Evolutionary conservation across 2,113 vertebrate species (phyloP).

Genomic region (Vicugna pacos): DNA sequence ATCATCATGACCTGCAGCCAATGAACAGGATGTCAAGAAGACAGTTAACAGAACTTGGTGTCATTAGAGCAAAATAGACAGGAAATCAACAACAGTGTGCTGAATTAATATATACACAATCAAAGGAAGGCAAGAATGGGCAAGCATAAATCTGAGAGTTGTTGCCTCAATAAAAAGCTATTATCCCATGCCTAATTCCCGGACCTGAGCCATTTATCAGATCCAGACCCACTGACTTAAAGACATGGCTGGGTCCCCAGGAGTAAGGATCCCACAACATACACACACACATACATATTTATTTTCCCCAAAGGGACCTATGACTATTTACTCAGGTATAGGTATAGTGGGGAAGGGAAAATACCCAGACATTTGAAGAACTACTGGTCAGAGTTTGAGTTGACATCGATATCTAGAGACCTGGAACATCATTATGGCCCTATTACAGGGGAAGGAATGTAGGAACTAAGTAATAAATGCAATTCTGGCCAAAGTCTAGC

Average conservation of each 20-base stretch:
- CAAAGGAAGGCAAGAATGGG: slow-evolving; percentile 36
- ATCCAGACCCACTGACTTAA: neutral
- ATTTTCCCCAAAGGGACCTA: neutral
- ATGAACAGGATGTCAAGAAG: neutral
- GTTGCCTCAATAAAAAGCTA: neutral
- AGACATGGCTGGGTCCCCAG: neutral
- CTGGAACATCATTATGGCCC: neutral
- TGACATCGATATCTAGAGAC: neutral
- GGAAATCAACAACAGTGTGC: neutral
- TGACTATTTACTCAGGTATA: neutral
- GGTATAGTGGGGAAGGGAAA: neutral
- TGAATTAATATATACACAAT: neutral
- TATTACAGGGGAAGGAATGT: neutral
- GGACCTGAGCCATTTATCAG: neutral
- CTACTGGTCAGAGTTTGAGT: neutral
- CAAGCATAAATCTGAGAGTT: neutral
- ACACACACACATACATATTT: neutral
- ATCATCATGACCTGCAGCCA: neutral
- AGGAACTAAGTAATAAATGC: neutral
- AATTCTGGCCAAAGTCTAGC: neutral
- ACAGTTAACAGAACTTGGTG: neutral
- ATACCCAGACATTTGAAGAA: neutral
- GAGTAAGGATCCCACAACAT: neutral
- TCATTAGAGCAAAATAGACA: slow-evolving; percentile 4
- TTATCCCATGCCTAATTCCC: neutral